A percentile compares a stretch with the other conserved stretches of the same genome.
Evolutionary conservation across 2,888 invertebrate species (phyloP).

Genomic region (Spatulosminthurus flaviceps): DNA sequence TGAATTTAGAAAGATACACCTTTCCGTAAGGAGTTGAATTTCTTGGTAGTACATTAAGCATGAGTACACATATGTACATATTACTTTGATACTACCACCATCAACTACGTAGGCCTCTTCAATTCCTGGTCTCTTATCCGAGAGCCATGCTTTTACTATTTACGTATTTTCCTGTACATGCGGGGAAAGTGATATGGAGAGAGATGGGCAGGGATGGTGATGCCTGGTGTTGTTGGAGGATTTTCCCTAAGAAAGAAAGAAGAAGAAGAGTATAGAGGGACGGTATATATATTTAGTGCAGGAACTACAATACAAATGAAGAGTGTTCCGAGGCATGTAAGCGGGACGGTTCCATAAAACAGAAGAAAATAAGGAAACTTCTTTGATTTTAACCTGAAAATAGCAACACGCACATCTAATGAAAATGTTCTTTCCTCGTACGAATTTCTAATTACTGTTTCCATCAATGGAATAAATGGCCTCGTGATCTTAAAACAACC

Average conservation of each 20-base stretch:
- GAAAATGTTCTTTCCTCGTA: slow-evolving; percentile 47
- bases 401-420: slow-evolving; percentile 50
- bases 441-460: slow-evolving; percentile 50
- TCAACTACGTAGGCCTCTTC: too few relatives aligned
- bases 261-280: not conserved
- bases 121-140: too few relatives aligned
- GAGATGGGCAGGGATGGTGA: not conserved
- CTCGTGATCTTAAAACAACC: slow-evolving; percentile 34
- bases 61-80: too few relatives aligned
- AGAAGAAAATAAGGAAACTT: slow-evolving; percentile 40
- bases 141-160: too few relatives aligned
- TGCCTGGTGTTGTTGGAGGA: not conserved
- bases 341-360: not conserved
- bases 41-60: too few relatives aligned
- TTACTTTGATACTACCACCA: too few relatives aligned
- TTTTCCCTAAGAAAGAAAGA: not conserved
- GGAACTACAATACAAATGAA: not conserved
- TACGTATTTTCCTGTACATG: too few relatives aligned
- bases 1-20: slow-evolving; percentile 40
- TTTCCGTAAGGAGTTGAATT: too few relatives aligned
- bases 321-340: not conserved
- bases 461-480: slow-evolving; percentile 45
- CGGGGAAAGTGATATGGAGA: slow-evolving; percentile 10
- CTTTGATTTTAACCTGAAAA: slow-evolving; percentile 51
- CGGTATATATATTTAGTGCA: not conserved